These are phyloP conservation scores for Mayetiola destructor DNA, from an alignment of 2,888 invertebrate genomes.

Conservation along the genomic window DNA sequence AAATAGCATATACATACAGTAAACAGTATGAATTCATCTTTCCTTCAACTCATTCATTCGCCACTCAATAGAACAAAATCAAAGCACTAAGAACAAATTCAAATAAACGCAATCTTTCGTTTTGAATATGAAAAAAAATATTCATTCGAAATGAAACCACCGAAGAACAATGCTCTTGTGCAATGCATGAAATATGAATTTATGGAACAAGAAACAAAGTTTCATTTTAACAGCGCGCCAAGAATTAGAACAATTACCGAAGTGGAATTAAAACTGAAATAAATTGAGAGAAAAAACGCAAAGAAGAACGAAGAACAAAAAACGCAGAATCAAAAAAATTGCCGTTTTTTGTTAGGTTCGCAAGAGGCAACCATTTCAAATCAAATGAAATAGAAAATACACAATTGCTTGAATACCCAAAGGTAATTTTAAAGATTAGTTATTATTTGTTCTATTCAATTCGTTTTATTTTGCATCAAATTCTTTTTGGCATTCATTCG, in stretches of 20 bases:
- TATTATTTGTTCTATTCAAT: not conserved
- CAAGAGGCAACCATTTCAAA: not conserved
- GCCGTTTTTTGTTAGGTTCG: not conserved
- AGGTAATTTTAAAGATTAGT: conserved; percentile 7
- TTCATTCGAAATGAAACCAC: too few relatives aligned
- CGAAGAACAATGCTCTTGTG: too few relatives aligned
- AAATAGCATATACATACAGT: too few relatives aligned
- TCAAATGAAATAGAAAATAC: not conserved
- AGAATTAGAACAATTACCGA: not conserved
- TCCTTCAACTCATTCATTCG: too few relatives aligned
- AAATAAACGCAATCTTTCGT: not conserved
- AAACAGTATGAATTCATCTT: too few relatives aligned
- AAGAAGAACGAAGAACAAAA: not conserved
- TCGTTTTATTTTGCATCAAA: too few relatives aligned
- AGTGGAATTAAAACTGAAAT: conserved; percentile 9
- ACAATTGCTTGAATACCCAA: conserved; percentile 7
- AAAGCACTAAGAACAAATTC: not conserved
- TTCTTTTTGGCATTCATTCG: too few relatives aligned
- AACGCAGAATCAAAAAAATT: not conserved
- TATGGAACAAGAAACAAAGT: too few relatives aligned
- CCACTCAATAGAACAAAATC: too few relatives aligned
- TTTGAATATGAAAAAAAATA: too few relatives aligned
- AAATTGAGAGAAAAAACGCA: not conserved
- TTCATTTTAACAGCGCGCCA: too few relatives aligned
- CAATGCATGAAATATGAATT: too few relatives aligned